These are phyloP conservation scores for Pyrocoelia pectoralis DNA, from an alignment of 2,888 invertebrate genomes.

Conservation along the genomic window DNA sequence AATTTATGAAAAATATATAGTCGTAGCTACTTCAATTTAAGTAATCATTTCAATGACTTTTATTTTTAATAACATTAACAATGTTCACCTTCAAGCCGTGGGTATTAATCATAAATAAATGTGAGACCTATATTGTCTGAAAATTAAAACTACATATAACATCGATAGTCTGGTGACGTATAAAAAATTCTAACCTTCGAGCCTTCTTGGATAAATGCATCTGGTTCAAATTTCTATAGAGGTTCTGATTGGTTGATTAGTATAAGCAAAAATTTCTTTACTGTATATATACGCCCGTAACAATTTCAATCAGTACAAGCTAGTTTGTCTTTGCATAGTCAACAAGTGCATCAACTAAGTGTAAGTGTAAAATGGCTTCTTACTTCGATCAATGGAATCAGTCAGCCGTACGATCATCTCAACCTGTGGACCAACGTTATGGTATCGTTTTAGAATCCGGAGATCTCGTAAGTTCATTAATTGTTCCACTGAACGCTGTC, in stretches of 20 bases:
- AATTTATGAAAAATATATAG: no score
- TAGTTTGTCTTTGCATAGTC: background rate
- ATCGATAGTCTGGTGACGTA: background rate
- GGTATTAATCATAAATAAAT: conserved; percentile 5
- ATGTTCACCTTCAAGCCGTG: background rate
- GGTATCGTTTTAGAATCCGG: conserved; percentile 63
- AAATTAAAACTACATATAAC: conserved; percentile 8
- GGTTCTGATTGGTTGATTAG: background rate
- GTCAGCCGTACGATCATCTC: conserved; percentile 54
- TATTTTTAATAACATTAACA: background rate
- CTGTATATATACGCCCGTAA: background rate
- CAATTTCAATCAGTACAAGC: background rate
- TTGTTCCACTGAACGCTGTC: conserved; percentile 18
- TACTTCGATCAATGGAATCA: conserved; percentile 63
- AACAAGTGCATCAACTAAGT: background rate
- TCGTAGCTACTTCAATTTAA: no score
- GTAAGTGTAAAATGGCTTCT: conserved; percentile 64
- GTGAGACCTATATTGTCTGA: background rate
- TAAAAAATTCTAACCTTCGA: conserved; percentile 6
- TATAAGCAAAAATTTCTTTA: background rate
- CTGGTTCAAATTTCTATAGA: background rate
- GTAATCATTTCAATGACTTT: background rate
- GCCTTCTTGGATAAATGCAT: background rate
- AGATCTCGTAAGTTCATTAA: conserved; percentile 56
- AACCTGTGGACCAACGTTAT: conserved; percentile 65